phyloP scores from a whole-genome alignment of 2,797 vertebrate species.

The Macroramphosus scolopax region DNA sequence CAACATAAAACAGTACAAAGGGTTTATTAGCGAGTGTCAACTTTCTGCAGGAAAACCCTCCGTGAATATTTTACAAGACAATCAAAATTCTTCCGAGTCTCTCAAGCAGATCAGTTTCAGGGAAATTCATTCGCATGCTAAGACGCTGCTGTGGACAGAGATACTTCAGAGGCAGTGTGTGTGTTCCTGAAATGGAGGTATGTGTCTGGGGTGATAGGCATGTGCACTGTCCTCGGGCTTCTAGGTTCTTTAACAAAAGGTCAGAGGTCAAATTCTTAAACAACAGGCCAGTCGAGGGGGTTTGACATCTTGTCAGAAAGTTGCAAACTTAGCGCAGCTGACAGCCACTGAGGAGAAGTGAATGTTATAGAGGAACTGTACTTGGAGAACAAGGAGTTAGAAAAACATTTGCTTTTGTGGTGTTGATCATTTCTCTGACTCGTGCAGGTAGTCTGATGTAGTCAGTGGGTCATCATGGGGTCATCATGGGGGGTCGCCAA shows the following conservation, averaged over 20 bases:
- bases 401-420: no score
- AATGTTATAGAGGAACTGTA: background rate
- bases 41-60: slow-evolving; percentile 56
- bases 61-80: slow-evolving; percentile 56
- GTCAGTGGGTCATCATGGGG: no score
- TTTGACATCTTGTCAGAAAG: slow-evolving; percentile 37
- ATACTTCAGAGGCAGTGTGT: slow-evolving; percentile 24
- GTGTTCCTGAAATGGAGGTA: slow-evolving; percentile 11
- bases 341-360: slow-evolving; percentile 19
- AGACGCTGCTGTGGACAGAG: slow-evolving; percentile 26
- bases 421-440: background rate
- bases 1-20: slow-evolving; percentile 32
- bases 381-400: no score
- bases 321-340: slow-evolving; percentile 35
- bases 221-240: slow-evolving; percentile 50
- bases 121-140: slow-evolving; percentile 9
- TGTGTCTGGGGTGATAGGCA: slow-evolving; percentile 30
- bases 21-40: slow-evolving; percentile 51
- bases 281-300: slow-evolving; percentile 14
- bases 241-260: slow-evolving; percentile 36
- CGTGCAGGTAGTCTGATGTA: no score
- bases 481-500: no score
- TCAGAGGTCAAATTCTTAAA: slow-evolving; percentile 50
- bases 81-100: slow-evolving; percentile 52
- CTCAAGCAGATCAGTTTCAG: slow-evolving; percentile 41